Evolutionary conservation across 2,888 invertebrate species (phyloP), one percentile per base, ranked within the genome.

Genomic region (Petrolisthes manimaculis): DNA sequence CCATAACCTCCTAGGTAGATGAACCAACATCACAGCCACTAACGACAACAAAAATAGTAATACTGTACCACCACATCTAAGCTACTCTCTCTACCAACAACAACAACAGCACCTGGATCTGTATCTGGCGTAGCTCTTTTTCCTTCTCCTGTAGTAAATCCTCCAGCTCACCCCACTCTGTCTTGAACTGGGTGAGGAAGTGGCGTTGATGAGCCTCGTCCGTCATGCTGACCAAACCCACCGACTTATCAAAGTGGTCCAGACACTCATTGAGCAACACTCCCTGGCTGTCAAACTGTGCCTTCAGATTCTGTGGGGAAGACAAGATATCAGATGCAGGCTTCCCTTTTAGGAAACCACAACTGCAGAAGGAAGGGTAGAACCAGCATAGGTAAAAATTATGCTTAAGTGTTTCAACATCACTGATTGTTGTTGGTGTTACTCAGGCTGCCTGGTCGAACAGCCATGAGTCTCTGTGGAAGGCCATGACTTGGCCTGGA

Each of bases 241-340:
- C 87, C 18, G 91, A 91, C 67, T 89, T 89, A 67, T 91, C 91
- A 82, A 91, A 91, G 84, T 91, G 91, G 53, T 83, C 86, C 86
- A 88, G 80, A 69, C 89, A 89, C 79, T 91, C 91, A 79, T 88
- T 84, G 24, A 91, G 84, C n/a, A 91, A 83, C n/a, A 89, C 86
- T 61, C 86, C 88, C 53, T 91, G 91, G 56, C 89, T 91, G 79
- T 91, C 91, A 81, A 91, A 91, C 88, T 91, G 91, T 9, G 91
- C 91, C 74, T 89, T 91, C 61, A 91, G 88, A 54, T 91, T 91
- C 91, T 91, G 88, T 18, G 37, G 61, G 75, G 61, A 78, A 54
- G 21, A 55, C 80, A 71, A 80, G 37, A 83, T 77, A 71, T 24
- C 9, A 14, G 56, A 37, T 21, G 8, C 74, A 74, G 18, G 8